phyloP scores from a whole-genome alignment of 23 tunicate genomes.

The Ascidia mentula region DNA sequence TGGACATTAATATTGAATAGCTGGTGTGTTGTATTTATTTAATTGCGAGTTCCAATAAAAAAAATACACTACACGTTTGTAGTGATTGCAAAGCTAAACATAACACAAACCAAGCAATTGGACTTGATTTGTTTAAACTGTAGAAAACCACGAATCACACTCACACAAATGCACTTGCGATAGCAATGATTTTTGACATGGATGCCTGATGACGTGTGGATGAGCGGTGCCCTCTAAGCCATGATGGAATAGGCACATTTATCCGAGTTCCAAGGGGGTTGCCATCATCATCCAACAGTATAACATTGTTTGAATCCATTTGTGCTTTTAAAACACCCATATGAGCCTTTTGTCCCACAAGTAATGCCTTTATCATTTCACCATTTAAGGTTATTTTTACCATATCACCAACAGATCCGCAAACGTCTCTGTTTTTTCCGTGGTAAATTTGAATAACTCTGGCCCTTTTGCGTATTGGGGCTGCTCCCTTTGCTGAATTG shows the following conservation, averaged over 20 bases:
- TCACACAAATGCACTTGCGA: slow-evolving; percentile 65
- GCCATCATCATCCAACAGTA: slow-evolving; percentile 80
- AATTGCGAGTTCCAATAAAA: neutral
- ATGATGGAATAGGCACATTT: slow-evolving; percentile 86
- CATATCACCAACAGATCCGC: slow-evolving; percentile 85
- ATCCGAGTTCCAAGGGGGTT: slow-evolving; percentile 96
- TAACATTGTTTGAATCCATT: slow-evolving; percentile 90
- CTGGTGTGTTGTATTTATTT: no score
- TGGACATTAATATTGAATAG: neutral
- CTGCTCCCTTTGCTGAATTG: slow-evolving; percentile 54
- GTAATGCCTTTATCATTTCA: slow-evolving; percentile 62
- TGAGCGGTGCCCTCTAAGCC: slow-evolving; percentile 69
- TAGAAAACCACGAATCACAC: neutral
- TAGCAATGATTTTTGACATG: slow-evolving; percentile 88
- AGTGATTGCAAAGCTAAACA: neutral
- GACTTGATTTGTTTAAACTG: neutral
- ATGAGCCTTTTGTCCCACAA: slow-evolving; percentile 66
- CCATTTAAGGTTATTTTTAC: slow-evolving; percentile 73
- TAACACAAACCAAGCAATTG: neutral
- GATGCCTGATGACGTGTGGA: slow-evolving; percentile 48
- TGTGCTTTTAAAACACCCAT: slow-evolving; percentile 75
- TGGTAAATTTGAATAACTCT: slow-evolving; percentile 71
- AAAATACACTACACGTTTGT: neutral
- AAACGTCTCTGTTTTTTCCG: slow-evolving; percentile 24
- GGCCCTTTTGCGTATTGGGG: slow-evolving; percentile 42